Conservation (phyloP, 2,113 vertebrate genomes). For the Ammospiza caudacuta region DNA sequence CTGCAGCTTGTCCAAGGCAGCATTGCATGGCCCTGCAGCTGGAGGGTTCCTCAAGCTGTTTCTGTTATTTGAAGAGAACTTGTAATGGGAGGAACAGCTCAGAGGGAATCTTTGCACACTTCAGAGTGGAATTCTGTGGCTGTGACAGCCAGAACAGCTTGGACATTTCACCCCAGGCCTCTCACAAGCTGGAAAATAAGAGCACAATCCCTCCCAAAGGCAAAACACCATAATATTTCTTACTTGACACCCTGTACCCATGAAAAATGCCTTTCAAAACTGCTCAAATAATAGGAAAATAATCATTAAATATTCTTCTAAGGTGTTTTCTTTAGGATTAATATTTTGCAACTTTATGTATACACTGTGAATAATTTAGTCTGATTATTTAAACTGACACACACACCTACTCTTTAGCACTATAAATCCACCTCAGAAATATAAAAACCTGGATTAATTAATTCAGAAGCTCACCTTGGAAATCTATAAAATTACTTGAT, state of each 20-base stretch:
- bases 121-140: background rate
- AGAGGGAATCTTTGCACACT: background rate
- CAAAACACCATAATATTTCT: slow-evolving; percentile 7
- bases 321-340: background rate
- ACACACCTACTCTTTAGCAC: background rate
- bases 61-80: background rate
- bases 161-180: slow-evolving; percentile 21
- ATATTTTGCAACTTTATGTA: background rate
- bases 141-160: slow-evolving; percentile 46
- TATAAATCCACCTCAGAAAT: background rate
- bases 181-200: background rate
- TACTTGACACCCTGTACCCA: background rate
- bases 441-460: background rate
- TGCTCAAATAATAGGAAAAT: background rate
- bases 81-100: background rate
- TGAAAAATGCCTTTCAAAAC: slow-evolving; percentile 7
- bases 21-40: background rate
- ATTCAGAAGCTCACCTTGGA: background rate
- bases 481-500: background rate
- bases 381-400: background rate
- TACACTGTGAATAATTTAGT: background rate
- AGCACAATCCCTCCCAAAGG: background rate
- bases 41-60: background rate
- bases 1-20: background rate
- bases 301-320: background rate